A percentile compares a stretch with the other conserved stretches of the same genome.
phyloP scores from a whole-genome alignment of 1,140 invertebrate genomes.

The Scaptodrosophila lebanonensis region DNA sequence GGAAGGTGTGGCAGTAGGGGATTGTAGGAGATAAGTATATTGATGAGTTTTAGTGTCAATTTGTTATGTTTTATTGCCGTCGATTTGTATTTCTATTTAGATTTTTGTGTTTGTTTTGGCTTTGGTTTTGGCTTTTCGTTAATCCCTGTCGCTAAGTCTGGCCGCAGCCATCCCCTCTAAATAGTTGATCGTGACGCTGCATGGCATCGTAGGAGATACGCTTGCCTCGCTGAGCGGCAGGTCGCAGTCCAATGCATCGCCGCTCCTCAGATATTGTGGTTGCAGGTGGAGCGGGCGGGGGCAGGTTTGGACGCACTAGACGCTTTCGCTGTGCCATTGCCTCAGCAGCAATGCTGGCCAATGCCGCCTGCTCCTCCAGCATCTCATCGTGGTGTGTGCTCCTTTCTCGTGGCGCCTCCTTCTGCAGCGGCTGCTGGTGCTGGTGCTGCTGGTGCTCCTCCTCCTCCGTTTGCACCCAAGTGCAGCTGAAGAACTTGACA shows the following conservation, averaged over 20 bases:
- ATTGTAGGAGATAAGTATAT: no score
- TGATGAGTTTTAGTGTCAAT: no score
- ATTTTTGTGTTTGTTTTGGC: no score
- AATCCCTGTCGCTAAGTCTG: not conserved
- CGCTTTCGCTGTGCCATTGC: not conserved
- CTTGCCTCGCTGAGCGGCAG: not conserved
- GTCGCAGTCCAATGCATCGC: slow-evolving; percentile 3
- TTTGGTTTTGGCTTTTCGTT: slow-evolving; percentile 13
- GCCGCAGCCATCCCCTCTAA: not conserved
- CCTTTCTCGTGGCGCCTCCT: not conserved
- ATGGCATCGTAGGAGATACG: slow-evolving; percentile 33
- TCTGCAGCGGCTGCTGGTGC: not conserved
- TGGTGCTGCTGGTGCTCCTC: slow-evolving; percentile 4
- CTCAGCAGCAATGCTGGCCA: not conserved
- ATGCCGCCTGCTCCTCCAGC: not conserved
- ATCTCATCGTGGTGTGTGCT: not conserved
- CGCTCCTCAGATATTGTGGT: not conserved
- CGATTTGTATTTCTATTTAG: no score
- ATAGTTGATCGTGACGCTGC: slow-evolving; percentile 32
- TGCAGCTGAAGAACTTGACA: slow-evolving; percentile 30
- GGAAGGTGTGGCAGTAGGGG: no score
- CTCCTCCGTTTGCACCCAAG: slow-evolving; percentile 2
- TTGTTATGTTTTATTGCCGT: no score
- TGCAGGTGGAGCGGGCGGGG: not conserved
- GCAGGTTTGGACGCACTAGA: not conserved